Evolutionary conservation across 2,797 vertebrate species (phyloP).

Genomic region (Leptoclinus maculatus): DNA sequence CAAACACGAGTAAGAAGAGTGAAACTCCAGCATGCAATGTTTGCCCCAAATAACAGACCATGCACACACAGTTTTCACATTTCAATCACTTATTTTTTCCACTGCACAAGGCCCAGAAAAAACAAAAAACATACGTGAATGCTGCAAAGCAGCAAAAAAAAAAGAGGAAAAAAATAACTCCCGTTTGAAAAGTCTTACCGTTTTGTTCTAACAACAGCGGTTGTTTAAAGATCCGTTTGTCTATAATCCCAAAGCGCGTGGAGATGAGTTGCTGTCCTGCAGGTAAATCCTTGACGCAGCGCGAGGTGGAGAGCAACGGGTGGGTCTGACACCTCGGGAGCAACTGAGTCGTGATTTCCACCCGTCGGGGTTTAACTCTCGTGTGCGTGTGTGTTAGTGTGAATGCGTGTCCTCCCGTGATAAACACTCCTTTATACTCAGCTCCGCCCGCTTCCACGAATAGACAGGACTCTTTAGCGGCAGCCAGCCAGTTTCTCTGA

Average conservation of each 20-base stretch:
- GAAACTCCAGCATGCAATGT: not conserved
- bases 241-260: constrained; percentile 14
- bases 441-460: not conserved
- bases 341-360: not conserved
- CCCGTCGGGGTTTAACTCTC: not conserved
- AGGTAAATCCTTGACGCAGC: constrained; percentile 6
- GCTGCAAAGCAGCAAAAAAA: not conserved
- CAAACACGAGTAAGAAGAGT: not conserved
- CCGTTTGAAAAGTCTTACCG: constrained; percentile 54
- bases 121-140: not conserved
- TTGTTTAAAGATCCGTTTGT: constrained; percentile 14
- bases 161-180: no score
- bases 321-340: not conserved
- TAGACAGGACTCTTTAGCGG: not conserved
- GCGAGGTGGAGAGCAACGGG: accelerated
- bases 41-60: not conserved
- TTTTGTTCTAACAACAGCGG: constrained; percentile 39
- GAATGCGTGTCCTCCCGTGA: not conserved
- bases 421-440: constrained; percentile 10
- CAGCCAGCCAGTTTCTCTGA: not conserved
- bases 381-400: not conserved
- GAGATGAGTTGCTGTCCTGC: not conserved
- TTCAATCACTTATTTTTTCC: not conserved
- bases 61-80: not conserved
- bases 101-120: no score